These are phyloP conservation scores for Malurus melanocephalus DNA, from an alignment of 2,113 vertebrate genomes.

Conservation along the genomic window DNA sequence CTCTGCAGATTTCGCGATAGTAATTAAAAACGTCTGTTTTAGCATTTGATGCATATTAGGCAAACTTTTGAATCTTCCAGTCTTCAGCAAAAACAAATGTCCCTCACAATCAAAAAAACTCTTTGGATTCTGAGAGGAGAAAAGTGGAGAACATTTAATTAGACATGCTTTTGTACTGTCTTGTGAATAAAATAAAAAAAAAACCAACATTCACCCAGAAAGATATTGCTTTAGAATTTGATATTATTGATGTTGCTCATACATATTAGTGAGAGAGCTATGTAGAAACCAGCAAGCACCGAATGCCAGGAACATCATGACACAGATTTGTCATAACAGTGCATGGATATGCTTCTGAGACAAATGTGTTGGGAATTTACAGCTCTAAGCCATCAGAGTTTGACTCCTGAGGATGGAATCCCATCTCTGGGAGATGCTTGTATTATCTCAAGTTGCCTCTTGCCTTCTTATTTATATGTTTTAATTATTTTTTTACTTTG, in stretches of 20 bases:
- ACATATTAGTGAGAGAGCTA: slow-evolving; percentile 38
- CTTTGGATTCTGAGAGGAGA: not conserved
- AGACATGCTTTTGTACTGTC: not conserved
- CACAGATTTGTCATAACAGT: slow-evolving; percentile 40
- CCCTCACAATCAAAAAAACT: not conserved
- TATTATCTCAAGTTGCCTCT: slow-evolving; percentile 58
- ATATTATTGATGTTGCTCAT: slow-evolving; percentile 57
- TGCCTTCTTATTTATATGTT: slow-evolving; percentile 44
- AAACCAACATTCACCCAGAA: not conserved
- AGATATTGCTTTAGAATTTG: slow-evolving; percentile 48
- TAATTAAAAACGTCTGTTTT: slow-evolving; percentile 63
- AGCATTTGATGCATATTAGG: slow-evolving; percentile 46
- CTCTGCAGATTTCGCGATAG: slow-evolving; percentile 39
- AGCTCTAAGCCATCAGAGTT: slow-evolving; percentile 33
- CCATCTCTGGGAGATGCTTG: slow-evolving; percentile 25
- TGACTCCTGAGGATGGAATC: slow-evolving; percentile 34
- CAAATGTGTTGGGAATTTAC: slow-evolving; percentile 66
- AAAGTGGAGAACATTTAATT: slow-evolving; percentile 30
- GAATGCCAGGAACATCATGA: slow-evolving; percentile 22
- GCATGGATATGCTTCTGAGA: slow-evolving; percentile 39
- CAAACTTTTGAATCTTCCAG: slow-evolving; percentile 45
- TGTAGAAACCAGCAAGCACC: slow-evolving; percentile 37
- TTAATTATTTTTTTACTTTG: not conserved
- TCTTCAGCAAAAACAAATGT: slow-evolving; percentile 37
- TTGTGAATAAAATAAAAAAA: not conserved